Percentiles rank a stretch among this genome's conserved stretches.
phyloP scores from a whole-genome alignment of 2,888 invertebrate genomes.

The Drosophila borborema region DNA sequence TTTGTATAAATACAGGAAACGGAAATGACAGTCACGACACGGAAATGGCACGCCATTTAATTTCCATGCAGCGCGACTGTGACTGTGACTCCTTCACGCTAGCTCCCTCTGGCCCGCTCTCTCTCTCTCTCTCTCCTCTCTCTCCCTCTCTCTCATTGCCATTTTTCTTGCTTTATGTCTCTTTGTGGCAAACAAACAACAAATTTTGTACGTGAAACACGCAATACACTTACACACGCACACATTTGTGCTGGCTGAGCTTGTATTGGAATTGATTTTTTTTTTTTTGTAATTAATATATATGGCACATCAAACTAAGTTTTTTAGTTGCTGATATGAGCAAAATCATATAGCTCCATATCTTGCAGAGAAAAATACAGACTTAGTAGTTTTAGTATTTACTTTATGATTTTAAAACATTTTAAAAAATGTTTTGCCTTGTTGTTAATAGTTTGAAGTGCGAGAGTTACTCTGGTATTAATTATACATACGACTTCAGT shows the following conservation, averaged over 20 bases:
- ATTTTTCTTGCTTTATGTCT: constrained; percentile 34
- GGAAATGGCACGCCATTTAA: constrained; percentile 81
- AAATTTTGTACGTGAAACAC: constrained; percentile 40
- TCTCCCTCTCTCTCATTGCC: not conserved
- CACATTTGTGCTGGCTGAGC: constrained; percentile 5
- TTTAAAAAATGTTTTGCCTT: too few species aligned
- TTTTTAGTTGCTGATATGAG: too few species aligned
- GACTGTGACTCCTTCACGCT: constrained; percentile 59
- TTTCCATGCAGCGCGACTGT: constrained; percentile 73
- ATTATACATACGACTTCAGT: too few species aligned
- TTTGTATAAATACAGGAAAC: constrained; percentile 81
- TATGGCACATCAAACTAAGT: constrained; percentile 9
- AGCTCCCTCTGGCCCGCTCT: not conserved
- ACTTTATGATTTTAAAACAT: too few species aligned
- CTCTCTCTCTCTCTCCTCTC: not conserved
- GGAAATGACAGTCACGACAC: constrained; percentile 82
- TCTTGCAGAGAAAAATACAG: too few species aligned
- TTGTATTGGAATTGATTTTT: constrained; percentile 21
- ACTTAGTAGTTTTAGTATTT: too few species aligned
- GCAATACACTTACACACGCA: constrained; percentile 20
- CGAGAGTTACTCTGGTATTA: not conserved
- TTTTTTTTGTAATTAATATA: constrained; percentile 42
- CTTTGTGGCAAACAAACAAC: constrained; percentile 59
- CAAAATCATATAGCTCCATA: too few species aligned
- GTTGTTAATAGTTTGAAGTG: not conserved